Evolutionary conservation across 2,797 vertebrate genomes (phyloP).

Genomic region (Neostethus bicornis): DNA sequence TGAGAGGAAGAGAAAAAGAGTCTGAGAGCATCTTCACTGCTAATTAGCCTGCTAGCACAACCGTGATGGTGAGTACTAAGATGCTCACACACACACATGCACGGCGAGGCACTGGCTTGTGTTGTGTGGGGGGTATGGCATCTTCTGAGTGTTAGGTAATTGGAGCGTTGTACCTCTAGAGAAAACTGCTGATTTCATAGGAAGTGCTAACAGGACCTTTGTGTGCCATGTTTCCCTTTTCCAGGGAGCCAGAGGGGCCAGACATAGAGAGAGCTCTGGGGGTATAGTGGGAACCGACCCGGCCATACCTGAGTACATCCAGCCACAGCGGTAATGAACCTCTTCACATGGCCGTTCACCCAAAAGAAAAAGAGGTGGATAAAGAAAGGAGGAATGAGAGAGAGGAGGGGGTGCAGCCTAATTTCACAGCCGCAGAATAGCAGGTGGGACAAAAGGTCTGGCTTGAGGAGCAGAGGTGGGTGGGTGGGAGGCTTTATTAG

Average conservation of each 20-base stretch:
- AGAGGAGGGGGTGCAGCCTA: slow-evolving; percentile 87
- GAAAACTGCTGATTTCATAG: slow-evolving; percentile 99
- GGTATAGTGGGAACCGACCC: slow-evolving; percentile 95
- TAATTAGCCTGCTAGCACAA: slow-evolving; percentile 98
- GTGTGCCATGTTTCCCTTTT: slow-evolving; percentile 99
- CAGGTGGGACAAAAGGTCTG: slow-evolving; percentile 96
- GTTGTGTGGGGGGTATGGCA: slow-evolving; percentile 69
- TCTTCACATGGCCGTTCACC: slow-evolving; percentile 97
- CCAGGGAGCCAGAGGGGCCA: slow-evolving; percentile 87
- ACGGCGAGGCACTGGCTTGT: slow-evolving; percentile 56
- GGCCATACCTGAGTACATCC: slow-evolving; percentile 91
- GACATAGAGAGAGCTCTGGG: slow-evolving; percentile 79
- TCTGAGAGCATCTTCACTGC: slow-evolving; percentile 93
- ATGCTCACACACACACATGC: slow-evolving; percentile 52
- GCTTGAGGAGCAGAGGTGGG: slow-evolving; percentile 89
- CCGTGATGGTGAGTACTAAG: slow-evolving; percentile 80
- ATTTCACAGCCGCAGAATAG: slow-evolving; percentile 98
- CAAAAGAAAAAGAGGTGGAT: slow-evolving; percentile 81
- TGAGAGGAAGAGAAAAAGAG: slow-evolving; percentile 80
- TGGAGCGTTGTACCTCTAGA: slow-evolving; percentile 97
- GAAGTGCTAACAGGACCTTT: slow-evolving; percentile 99
- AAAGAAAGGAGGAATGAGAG: slow-evolving; percentile 81
- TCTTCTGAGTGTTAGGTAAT: slow-evolving; percentile 98
- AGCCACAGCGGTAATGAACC: slow-evolving; percentile 97
- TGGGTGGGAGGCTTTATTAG: slow-evolving; percentile 86